A percentile compares a stretch with the other conserved stretches of the same genome.
These are phyloP conservation scores for Lymantria dispar DNA, from an alignment of 2,888 invertebrate genomes.

Conservation along the genomic window DNA sequence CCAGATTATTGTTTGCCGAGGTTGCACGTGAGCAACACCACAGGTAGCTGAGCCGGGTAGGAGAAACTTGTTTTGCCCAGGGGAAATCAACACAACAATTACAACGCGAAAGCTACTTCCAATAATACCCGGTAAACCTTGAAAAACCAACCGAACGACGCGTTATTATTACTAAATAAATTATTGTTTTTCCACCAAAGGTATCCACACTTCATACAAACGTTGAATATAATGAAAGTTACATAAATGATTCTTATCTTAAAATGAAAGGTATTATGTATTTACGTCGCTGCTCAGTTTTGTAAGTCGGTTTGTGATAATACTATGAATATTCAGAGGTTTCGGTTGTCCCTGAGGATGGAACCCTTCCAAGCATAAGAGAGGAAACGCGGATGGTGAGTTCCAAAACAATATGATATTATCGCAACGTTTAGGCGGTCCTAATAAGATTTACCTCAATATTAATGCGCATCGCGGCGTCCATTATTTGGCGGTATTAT, in stretches of 20 bases:
- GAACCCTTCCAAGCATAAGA: slow-evolving; percentile 77
- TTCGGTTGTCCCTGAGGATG: slow-evolving; percentile 69
- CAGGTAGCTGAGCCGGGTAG: slow-evolving; percentile 47
- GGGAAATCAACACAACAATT: slow-evolving; percentile 80
- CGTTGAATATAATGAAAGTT: slow-evolving; percentile 35
- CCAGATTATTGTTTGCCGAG: slow-evolving; percentile 48
- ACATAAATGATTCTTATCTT: slow-evolving; percentile 51
- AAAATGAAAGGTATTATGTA: slow-evolving; percentile 61
- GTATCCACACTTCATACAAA: slow-evolving; percentile 30
- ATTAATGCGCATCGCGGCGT: slow-evolving; percentile 78
- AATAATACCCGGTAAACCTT: slow-evolving; percentile 66
- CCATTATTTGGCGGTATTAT: slow-evolving; percentile 77
- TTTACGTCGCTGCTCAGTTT: slow-evolving; percentile 66
- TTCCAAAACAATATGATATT: slow-evolving; percentile 81
- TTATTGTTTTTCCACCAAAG: slow-evolving; percentile 27
- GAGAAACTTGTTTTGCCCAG: slow-evolving; percentile 58
- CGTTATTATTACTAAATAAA: slow-evolving; percentile 38
- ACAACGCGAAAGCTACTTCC: slow-evolving; percentile 72
- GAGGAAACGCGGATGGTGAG: slow-evolving; percentile 76
- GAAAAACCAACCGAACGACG: slow-evolving; percentile 50
- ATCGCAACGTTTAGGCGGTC: slow-evolving; percentile 77
- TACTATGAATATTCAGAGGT: slow-evolving; percentile 77
- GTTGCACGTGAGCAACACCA: slow-evolving; percentile 38
- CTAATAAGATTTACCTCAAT: slow-evolving; percentile 82
- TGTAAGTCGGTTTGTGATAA: slow-evolving; percentile 74